Percentiles rank a stretch among this genome's conserved stretches.
phyloP scores from a whole-genome alignment of 2,888 invertebrate species.

The Drosophila infuscata region DNA sequence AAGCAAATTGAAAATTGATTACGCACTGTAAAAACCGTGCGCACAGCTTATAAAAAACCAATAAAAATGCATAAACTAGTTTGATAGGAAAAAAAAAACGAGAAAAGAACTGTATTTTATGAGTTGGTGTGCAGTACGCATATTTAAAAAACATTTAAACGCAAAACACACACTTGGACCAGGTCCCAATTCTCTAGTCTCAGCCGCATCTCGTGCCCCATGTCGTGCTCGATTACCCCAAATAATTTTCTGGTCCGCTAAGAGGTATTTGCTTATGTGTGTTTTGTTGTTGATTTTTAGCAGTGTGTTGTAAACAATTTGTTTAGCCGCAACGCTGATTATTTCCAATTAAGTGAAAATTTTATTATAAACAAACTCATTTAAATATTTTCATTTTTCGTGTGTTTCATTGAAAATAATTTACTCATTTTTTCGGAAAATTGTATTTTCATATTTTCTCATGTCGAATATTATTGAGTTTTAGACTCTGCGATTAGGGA shows the following conservation, averaged over 20 bases:
- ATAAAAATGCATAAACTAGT: constrained; percentile 70
- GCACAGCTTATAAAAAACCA: constrained; percentile 55
- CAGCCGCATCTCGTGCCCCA: constrained; percentile 59
- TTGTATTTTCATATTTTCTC: constrained; percentile 67
- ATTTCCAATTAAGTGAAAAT: constrained; percentile 82
- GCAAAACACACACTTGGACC: constrained; percentile 19
- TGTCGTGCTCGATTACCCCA: constrained; percentile 79
- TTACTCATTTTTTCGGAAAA: constrained; percentile 58
- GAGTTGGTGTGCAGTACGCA: constrained; percentile 13
- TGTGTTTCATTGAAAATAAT: constrained; percentile 73
- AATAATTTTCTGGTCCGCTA: constrained; percentile 58
- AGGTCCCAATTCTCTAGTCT: neutral
- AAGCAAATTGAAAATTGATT: constrained; percentile 52
- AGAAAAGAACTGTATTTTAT: constrained; percentile 17
- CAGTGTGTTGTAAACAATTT: constrained; percentile 57
- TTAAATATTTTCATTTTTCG: constrained; percentile 71
- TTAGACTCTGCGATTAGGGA: constrained; percentile 43
- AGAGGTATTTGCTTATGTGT: constrained; percentile 23
- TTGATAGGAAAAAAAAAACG: constrained; percentile 9
- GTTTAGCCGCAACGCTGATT: constrained; percentile 71
- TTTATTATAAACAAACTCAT: constrained; percentile 80
- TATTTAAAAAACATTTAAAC: constrained; percentile 69
- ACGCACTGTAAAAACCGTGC: constrained; percentile 14
- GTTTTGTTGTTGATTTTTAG: constrained; percentile 33
- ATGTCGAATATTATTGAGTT: constrained; percentile 35